Conservation (phyloP, 1,140 invertebrate genomes). For the Gonioctena quinquepunctata region DNA sequence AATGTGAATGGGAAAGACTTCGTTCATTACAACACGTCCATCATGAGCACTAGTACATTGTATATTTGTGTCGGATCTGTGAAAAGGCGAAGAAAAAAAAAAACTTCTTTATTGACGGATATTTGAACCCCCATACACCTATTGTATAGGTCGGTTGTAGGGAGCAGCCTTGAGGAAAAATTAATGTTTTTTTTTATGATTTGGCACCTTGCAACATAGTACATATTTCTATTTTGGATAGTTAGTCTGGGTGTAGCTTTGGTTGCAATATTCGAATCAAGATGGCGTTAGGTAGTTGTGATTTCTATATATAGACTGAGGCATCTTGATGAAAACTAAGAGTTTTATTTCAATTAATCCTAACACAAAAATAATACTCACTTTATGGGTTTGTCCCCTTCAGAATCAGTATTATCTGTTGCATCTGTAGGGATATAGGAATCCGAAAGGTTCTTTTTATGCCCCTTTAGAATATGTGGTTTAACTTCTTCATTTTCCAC, state of each 20-base stretch:
- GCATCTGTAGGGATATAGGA: slow-evolving; percentile 67
- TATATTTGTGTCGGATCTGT: slow-evolving; percentile 35
- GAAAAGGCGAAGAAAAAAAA: too few species aligned
- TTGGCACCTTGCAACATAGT: neutral
- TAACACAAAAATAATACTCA: slow-evolving; percentile 18
- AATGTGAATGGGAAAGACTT: slow-evolving; percentile 78
- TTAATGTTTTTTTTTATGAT: too few species aligned
- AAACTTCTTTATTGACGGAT: too few species aligned
- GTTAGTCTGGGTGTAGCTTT: neutral
- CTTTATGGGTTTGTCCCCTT: slow-evolving; percentile 63
- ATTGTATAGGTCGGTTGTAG: too few species aligned
- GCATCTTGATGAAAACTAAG: neutral
- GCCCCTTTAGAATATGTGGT: neutral
- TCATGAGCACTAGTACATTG: slow-evolving; percentile 73
- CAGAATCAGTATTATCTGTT: slow-evolving; percentile 83
- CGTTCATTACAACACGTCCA: slow-evolving; percentile 73
- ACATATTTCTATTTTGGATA: neutral
- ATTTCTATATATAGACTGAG: neutral
- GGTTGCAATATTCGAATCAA: neutral
- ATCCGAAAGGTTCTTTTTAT: slow-evolving; percentile 1
- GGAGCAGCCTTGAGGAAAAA: too few species aligned
- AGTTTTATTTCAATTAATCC: neutral
- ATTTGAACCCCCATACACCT: too few species aligned
- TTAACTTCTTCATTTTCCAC: neutral
- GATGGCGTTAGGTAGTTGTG: neutral